Evolutionary conservation across 2,888 invertebrate species (phyloP).

Genomic region (Nomada ferruginata): DNA sequence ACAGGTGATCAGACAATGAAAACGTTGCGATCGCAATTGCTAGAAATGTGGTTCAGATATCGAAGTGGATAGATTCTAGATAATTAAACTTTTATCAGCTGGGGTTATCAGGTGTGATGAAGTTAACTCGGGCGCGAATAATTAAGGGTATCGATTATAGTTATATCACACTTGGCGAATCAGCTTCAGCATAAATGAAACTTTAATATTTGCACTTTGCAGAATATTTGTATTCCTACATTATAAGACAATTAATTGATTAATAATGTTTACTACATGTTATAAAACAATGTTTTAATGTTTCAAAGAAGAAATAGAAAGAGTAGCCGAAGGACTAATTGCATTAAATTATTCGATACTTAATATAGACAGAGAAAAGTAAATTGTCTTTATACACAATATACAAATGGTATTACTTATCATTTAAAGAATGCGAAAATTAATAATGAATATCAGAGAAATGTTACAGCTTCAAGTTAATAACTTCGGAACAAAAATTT

Average conservation of each 20-base stretch:
- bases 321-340: background rate
- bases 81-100: constrained; percentile 51
- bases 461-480: too few species aligned
- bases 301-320: too few species aligned
- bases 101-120: constrained; percentile 4
- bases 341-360: background rate
- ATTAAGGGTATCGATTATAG: constrained; percentile 15
- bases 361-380: too few species aligned
- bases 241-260: background rate
- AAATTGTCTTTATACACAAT: background rate
- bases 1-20: constrained; percentile 13
- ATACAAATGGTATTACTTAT: too few species aligned
- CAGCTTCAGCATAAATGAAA: background rate
- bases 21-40: constrained; percentile 58
- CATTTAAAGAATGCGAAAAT: too few species aligned
- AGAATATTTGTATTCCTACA: background rate
- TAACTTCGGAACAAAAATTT: too few species aligned
- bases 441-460: too few species aligned
- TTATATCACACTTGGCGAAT: background rate
- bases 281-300: background rate
- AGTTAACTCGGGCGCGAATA: constrained; percentile 15
- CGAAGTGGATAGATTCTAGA: background rate
- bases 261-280: background rate
- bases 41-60: constrained; percentile 7
- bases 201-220: background rate